A percentile compares a stretch with the other conserved stretches of the same genome.
These are phyloP conservation scores for Antrozous pallidus DNA, from an alignment of 2,797 vertebrate species.

Conservation along the genomic window DNA sequence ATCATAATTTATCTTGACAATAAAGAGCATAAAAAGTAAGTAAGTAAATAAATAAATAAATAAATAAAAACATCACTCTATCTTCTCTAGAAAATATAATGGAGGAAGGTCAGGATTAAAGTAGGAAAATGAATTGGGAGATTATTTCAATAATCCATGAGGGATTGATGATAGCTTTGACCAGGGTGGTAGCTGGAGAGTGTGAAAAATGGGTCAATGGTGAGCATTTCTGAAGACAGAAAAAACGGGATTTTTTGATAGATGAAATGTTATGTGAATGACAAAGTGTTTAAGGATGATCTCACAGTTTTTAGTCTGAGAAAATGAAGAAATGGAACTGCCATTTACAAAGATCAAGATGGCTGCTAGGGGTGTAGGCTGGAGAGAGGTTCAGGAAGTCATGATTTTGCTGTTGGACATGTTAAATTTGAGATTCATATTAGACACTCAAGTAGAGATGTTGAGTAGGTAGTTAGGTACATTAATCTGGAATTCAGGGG, in stretches of 20 bases:
- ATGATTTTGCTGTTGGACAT: not conserved
- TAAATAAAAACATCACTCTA: not conserved
- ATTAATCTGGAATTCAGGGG: not conserved
- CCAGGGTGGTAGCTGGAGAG: not conserved
- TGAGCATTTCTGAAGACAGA: not conserved
- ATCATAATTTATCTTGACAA: too few species aligned
- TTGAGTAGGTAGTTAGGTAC: not conserved
- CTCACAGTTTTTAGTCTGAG: not conserved
- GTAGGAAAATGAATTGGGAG: not conserved
- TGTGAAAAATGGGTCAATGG: not conserved
- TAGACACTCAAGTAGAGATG: not conserved
- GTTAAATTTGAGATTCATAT: not conserved
- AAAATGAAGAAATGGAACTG: not conserved
- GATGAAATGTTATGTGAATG: not conserved
- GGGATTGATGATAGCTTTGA: not conserved
- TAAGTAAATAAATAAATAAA: too few species aligned
- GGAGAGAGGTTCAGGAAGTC: not conserved
- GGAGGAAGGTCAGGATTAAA: not conserved
- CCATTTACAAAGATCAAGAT: not conserved
- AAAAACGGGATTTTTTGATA: not conserved
- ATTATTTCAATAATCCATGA: not conserved
- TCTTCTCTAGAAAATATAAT: not conserved
- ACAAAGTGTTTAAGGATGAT: not conserved
- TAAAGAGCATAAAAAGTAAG: too few species aligned
- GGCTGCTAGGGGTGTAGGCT: not conserved